These are phyloP conservation scores for Zaprionus obscuricornis DNA, from an alignment of 2,888 invertebrate genomes.

Conservation along the genomic window DNA sequence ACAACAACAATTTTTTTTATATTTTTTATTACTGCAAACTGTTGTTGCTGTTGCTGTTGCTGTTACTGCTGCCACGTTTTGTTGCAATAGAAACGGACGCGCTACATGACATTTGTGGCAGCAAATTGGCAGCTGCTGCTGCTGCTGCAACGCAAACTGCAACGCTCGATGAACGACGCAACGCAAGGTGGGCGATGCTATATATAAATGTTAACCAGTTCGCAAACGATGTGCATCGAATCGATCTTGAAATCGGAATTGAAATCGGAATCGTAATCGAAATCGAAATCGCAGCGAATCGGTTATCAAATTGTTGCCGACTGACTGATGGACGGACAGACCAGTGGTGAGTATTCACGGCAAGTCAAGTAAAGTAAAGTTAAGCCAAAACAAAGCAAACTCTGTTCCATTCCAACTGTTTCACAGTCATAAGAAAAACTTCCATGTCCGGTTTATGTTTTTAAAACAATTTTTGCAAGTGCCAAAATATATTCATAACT, in stretches of 20 bases:
- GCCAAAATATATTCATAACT: no score
- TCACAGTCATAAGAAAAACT: no score
- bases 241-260: no score
- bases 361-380: no score
- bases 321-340: conserved; percentile 28
- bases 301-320: conserved; percentile 30
- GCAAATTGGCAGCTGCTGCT: conserved; percentile 66
- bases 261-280: no score
- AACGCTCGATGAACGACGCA: conserved; percentile 19
- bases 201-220: conserved; percentile 42
- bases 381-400: no score
- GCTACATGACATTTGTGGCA: conserved; percentile 80
- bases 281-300: no score
- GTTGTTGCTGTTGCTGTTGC: conserved; percentile 14
- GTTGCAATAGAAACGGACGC: conserved; percentile 76
- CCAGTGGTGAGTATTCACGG: no score
- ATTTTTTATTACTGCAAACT: conserved; percentile 8
- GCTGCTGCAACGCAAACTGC: conserved; percentile 49
- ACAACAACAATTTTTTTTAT: conserved; percentile 9
- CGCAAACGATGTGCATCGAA: neutral
- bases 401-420: no score
- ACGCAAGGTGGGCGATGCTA: conserved; percentile 38
- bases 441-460: no score
- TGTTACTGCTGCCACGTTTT: conserved; percentile 35
- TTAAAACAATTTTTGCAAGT: no score